phyloP scores from a whole-genome alignment of 1,140 invertebrate species.

The Ceratina calcarata region DNA sequence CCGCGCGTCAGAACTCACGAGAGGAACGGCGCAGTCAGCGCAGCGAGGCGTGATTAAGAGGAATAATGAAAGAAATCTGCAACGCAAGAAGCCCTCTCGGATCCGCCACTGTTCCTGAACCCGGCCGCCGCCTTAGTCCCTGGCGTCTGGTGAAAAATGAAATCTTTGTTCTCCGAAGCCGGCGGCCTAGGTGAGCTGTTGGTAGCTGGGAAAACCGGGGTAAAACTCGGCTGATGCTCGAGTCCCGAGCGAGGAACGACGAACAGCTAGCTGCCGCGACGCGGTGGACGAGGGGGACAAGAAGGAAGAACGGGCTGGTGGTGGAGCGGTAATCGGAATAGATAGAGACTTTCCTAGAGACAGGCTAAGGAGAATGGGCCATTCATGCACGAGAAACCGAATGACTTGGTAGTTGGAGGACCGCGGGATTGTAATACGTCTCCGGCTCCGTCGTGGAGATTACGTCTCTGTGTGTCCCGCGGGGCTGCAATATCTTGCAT shows the following conservation, averaged over 20 bases:
- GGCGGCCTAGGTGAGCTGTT: conserved; percentile 37
- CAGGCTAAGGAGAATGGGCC: conserved; percentile 78
- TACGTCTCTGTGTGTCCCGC: conserved; percentile 78
- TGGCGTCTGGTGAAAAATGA: conserved; percentile 64
- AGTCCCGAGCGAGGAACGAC: conserved; percentile 48
- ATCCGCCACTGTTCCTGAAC: conserved; percentile 34
- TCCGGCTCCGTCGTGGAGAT: conserved; percentile 78
- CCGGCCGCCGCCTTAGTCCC: conserved; percentile 48
- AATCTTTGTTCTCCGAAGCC: conserved; percentile 72
- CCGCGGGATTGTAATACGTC: conserved; percentile 78
- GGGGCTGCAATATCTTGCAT: conserved; percentile 81
- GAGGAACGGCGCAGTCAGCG: conserved; percentile 50
- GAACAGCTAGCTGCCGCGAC: too few species aligned
- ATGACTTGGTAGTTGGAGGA: conserved; percentile 73
- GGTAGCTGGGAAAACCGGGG: conserved; percentile 55
- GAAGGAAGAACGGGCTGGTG: conserved; percentile 21
- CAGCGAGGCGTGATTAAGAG: conserved; percentile 57
- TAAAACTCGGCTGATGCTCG: conserved; percentile 60
- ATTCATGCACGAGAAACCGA: conserved; percentile 74
- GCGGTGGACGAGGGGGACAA: not conserved
- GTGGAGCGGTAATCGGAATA: conserved; percentile 72
- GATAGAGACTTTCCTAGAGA: conserved; percentile 77
- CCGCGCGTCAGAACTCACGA: conserved; percentile 32
- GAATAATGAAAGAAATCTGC: conserved; percentile 65
- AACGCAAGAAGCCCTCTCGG: conserved; percentile 57